A percentile compares a stretch with the other conserved stretches of the same genome.
phyloP scores from a whole-genome alignment of 2,113 vertebrate species.

The Helogale parvula region DNA sequence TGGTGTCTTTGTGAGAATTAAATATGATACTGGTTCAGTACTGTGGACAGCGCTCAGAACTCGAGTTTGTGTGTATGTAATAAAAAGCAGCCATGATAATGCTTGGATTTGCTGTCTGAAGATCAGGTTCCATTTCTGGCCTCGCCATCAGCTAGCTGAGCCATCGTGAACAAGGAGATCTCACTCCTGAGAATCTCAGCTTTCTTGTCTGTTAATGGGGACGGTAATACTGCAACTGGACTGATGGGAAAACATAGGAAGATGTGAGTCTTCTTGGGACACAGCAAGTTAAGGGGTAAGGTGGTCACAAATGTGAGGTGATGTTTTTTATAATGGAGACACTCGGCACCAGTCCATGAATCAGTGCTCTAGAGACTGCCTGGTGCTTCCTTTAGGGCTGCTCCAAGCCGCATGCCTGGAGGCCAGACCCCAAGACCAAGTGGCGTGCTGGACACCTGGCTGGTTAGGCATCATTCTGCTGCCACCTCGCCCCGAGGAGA shows the following conservation, averaged over 20 bases:
- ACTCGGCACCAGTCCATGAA: neutral
- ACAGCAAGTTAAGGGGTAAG: accelerated
- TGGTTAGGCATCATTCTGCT: neutral
- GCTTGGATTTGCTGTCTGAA: neutral
- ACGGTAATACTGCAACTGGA: too few species aligned
- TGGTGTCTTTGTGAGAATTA: neutral
- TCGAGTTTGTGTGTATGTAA: too few species aligned
- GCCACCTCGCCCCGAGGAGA: accelerated
- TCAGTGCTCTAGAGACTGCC: neutral
- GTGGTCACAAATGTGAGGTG: neutral
- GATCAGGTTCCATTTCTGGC: neutral
- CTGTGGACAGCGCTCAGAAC: neutral
- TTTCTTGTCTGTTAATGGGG: neutral
- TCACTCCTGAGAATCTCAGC: too few species aligned
- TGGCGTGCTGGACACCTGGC: accelerated
- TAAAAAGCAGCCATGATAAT: neutral
- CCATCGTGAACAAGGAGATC: neutral
- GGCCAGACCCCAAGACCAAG: accelerated
- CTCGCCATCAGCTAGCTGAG: neutral
- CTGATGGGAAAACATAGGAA: neutral
- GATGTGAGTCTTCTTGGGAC: neutral
- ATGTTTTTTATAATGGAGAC: neutral
- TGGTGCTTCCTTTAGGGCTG: neutral
- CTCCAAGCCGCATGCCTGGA: neutral
- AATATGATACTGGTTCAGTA: neutral